Evolutionary conservation across 2,113 vertebrate species (phyloP).

Genomic region (Ceratotherium simum): DNA sequence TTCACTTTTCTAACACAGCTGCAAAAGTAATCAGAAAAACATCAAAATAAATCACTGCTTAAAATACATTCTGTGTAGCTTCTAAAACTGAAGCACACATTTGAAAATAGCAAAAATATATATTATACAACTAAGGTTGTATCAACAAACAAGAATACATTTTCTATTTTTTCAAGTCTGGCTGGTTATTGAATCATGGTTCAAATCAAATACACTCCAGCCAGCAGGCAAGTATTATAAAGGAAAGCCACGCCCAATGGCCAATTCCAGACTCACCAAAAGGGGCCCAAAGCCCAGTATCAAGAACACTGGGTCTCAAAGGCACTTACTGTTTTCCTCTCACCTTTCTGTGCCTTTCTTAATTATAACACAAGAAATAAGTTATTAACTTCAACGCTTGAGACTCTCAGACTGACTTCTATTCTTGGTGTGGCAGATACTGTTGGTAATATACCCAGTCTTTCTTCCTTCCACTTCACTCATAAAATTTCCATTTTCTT

Average conservation of each 20-base stretch:
- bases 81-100: conserved; percentile 53
- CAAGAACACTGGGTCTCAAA: not conserved
- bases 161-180: conserved; percentile 15
- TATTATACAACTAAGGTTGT: conserved; percentile 24
- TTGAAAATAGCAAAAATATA: conserved; percentile 34
- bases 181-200: conserved; percentile 2
- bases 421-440: not conserved
- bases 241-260: not conserved
- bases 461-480: not conserved
- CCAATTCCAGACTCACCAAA: conserved; percentile 53
- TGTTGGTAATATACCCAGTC: not conserved
- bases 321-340: conserved; percentile 26
- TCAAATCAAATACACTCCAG: conserved; percentile 36
- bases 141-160: conserved; percentile 45
- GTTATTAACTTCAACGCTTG: not conserved
- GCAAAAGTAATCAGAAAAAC: conserved; percentile 53
- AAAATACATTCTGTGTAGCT: not conserved
- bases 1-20: conserved; percentile 54
- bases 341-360: not conserved
- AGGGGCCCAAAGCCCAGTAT: not conserved
- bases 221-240: not conserved
- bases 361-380: conserved; percentile 42
- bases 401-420: not conserved
- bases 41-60: conserved; percentile 38
- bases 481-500: not conserved